These are phyloP conservation scores for Eospalax fontanierii DNA, from an alignment of 2,797 vertebrate genomes.

Conservation along the genomic window DNA sequence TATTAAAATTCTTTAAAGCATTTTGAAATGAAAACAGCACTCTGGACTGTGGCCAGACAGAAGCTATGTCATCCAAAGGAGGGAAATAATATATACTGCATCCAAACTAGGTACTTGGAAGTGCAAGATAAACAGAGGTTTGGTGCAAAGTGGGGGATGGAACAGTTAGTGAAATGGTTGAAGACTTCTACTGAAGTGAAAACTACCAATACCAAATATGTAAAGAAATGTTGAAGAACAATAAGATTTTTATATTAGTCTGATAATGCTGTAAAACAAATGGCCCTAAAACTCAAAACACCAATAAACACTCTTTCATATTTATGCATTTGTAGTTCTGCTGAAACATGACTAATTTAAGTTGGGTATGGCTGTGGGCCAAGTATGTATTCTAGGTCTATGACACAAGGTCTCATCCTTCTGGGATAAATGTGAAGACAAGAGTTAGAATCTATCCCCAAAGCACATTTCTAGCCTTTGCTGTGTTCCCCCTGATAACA, in stretches of 20 bases:
- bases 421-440: not conserved
- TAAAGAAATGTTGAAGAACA: not conserved
- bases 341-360: not conserved
- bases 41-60: not conserved
- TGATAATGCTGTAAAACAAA: constrained; percentile 23
- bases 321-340: not conserved
- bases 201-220: not conserved
- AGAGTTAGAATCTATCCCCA: not conserved
- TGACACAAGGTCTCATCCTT: constrained; percentile 1
- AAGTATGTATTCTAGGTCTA: not conserved
- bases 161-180: not conserved
- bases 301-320: not conserved
- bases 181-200: not conserved
- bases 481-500: not conserved
- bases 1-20: constrained; percentile 44
- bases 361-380: not conserved
- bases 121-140: not conserved
- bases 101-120: not conserved
- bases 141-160: not conserved
- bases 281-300: not conserved
- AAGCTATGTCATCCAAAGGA: not conserved
- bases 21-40: constrained; percentile 21
- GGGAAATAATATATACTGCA: not conserved
- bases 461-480: not conserved
- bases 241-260: not conserved